Percentiles rank a stretch among this genome's conserved stretches.
phyloP scores from a whole-genome alignment of 1,140 invertebrate species.

The Drosophila equinoxialis region DNA sequence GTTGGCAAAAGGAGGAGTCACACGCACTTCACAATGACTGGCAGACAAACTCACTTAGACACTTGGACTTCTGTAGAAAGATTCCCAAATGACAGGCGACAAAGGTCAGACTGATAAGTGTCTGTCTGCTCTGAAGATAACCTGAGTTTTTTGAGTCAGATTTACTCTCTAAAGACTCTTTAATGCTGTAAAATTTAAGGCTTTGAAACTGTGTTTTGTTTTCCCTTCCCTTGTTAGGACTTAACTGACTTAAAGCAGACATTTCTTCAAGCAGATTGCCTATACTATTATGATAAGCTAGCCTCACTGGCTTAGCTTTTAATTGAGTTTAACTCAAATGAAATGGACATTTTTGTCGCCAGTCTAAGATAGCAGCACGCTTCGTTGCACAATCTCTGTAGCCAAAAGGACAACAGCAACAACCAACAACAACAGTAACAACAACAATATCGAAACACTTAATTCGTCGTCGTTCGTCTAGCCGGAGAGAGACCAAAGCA shows the following conservation, averaged over 20 bases:
- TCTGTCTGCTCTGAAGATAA: background rate
- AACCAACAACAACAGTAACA: conserved; percentile 25
- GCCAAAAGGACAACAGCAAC: conserved; percentile 24
- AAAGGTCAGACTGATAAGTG: conserved; percentile 24
- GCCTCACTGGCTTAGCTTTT: background rate
- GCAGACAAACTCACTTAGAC: conserved; percentile 63
- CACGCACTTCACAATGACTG: conserved; percentile 47
- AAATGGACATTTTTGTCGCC: conserved; percentile 43
- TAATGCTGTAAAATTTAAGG: too few relatives aligned
- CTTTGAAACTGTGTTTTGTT: too few relatives aligned
- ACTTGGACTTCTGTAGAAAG: conserved; percentile 39
- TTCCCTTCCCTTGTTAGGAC: too few relatives aligned
- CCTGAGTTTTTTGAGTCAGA: background rate
- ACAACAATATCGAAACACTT: conserved; percentile 67
- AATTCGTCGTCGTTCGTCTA: conserved; percentile 59
- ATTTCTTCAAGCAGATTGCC: too few relatives aligned
- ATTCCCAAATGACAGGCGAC: conserved; percentile 49
- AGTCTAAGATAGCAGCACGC: conserved; percentile 44
- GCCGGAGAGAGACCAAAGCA: conserved; percentile 34
- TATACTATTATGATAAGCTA: too few relatives aligned
- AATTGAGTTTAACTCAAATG: background rate
- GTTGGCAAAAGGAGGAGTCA: conserved; percentile 35
- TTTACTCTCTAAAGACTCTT: background rate
- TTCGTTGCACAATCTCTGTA: conserved; percentile 53
- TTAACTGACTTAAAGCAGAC: too few relatives aligned